phyloP scores from a whole-genome alignment of 2,888 invertebrate genomes.

The Pseudococcus viburni region DNA sequence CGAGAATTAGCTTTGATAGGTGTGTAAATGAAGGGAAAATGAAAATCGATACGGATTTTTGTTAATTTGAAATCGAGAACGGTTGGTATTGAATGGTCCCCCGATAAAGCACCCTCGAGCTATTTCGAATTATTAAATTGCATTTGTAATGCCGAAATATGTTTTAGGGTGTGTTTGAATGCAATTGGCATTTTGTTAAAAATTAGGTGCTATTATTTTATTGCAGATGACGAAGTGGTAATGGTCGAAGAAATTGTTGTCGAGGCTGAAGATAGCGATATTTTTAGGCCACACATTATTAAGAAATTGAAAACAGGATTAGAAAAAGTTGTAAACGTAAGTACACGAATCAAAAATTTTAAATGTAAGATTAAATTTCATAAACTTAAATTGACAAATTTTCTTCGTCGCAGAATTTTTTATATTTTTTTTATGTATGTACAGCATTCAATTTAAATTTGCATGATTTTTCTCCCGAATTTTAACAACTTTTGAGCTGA shows the following conservation, averaged over 20 bases:
- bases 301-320: conserved; percentile 47
- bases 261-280: conserved; percentile 29
- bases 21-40: conserved; percentile 15
- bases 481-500: too few species aligned
- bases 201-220: neutral
- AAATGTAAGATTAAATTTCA: too few species aligned
- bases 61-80: neutral
- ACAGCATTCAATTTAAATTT: too few species aligned
- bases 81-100: neutral
- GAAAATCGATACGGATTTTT: conserved; percentile 15
- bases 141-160: neutral
- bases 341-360: neutral
- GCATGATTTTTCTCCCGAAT: too few species aligned
- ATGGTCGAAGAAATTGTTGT: conserved; percentile 3
- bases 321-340: neutral
- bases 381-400: too few species aligned
- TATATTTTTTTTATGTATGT: too few species aligned
- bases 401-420: too few species aligned
- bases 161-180: too few species aligned
- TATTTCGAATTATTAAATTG: neutral
- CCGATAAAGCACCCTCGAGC: neutral
- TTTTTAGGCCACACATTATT: neutral
- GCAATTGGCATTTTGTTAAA: too few species aligned
- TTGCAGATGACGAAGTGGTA: neutral
- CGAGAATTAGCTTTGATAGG: conserved; percentile 2